phyloP scores from a whole-genome alignment of 2,888 invertebrate species.

The Ferdinandea cuprea region DNA sequence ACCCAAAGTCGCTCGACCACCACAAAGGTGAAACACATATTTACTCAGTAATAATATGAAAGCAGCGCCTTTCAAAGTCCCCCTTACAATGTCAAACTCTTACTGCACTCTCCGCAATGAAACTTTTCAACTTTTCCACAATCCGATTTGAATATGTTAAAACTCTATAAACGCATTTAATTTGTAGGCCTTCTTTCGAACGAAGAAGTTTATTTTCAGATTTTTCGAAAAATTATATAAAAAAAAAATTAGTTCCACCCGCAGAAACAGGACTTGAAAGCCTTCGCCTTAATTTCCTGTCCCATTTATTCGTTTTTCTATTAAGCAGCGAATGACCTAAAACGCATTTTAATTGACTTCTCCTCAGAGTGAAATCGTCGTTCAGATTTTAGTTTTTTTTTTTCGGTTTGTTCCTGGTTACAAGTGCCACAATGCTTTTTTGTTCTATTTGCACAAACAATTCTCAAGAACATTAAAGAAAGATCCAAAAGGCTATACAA shows the following conservation, averaged over 20 bases:
- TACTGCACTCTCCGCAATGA: too few species aligned
- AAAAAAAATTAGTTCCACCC: conserved; percentile 22
- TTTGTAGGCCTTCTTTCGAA: neutral
- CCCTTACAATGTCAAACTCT: too few species aligned
- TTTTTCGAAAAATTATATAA: conserved; percentile 6
- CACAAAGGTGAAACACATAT: too few species aligned
- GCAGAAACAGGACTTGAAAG: neutral
- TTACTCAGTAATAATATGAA: too few species aligned
- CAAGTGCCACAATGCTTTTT: conserved; percentile 25
- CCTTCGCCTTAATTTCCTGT: neutral
- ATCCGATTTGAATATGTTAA: too few species aligned
- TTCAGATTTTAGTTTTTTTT: too few species aligned
- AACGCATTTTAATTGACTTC: conserved; percentile 74
- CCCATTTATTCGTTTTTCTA: conserved; percentile 1
- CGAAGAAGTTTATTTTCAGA: neutral
- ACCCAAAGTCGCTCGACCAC: too few species aligned
- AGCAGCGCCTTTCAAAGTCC: too few species aligned
- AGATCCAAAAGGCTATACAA: conserved; percentile 52
- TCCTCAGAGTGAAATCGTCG: conserved; percentile 17
- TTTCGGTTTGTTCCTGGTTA: conserved; percentile 14
- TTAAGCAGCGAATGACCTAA: conserved; percentile 64
- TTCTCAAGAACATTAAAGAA: conserved; percentile 56
- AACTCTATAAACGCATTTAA: conserved; percentile 6
- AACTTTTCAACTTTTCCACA: too few species aligned
- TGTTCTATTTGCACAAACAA: conserved; percentile 12